phyloP scores from a whole-genome alignment of 2,888 invertebrate genomes.

The Deilephila elpenor region DNA sequence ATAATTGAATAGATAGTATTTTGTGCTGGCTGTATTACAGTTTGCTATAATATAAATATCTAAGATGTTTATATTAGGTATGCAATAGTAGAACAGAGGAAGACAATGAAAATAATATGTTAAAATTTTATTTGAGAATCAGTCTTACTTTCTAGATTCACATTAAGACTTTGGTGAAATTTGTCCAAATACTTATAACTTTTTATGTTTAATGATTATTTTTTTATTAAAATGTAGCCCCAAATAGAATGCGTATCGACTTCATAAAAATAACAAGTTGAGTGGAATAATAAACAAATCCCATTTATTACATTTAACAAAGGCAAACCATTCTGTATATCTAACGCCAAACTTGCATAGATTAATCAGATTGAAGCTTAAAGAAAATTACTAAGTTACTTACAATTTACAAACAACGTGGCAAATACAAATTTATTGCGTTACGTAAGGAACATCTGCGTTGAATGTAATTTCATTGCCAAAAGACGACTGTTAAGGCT shows the following conservation, averaged over 20 bases:
- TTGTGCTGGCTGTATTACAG: neutral
- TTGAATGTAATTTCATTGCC: constrained; percentile 31
- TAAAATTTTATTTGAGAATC: no score
- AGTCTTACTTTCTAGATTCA: no score
- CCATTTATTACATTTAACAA: neutral
- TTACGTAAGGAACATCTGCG: constrained; percentile 32
- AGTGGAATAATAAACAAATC: neutral
- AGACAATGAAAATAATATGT: no score
- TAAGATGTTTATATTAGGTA: no score
- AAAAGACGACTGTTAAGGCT: constrained; percentile 26
- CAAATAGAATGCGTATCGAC: no score
- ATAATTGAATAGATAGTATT: constrained; percentile 56
- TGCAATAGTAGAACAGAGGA: no score
- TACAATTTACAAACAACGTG: constrained; percentile 20
- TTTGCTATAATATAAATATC: neutral
- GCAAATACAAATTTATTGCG: constrained; percentile 29
- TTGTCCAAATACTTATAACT: no score
- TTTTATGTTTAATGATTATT: no score
- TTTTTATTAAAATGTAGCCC: no score
- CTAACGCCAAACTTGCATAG: neutral
- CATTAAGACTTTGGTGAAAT: no score
- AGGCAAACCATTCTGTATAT: neutral
- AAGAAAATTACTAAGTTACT: constrained; percentile 1
- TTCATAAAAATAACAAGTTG: neutral
- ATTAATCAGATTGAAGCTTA: constrained; percentile 7